Evolutionary conservation across 2,888 invertebrate genomes (phyloP), one percentile per base, ranked within the genome.

Genomic region (Andrena fulva): DNA sequence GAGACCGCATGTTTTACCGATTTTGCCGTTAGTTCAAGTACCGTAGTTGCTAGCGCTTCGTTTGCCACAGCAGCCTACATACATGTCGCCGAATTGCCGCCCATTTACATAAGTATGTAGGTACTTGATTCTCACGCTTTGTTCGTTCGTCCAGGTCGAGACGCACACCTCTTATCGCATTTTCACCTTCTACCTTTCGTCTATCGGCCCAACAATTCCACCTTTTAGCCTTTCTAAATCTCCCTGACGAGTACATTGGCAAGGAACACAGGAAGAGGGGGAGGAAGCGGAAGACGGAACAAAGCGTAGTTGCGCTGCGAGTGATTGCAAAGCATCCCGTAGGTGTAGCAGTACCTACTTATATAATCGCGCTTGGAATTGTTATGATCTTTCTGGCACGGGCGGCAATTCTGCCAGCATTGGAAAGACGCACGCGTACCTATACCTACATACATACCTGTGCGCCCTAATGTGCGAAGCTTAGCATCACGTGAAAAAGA

Each of bases 381-480:
- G 42, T 12, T 5, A 16, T 1, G 42, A 16, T 16, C 42, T 16
- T 16, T 42, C 42, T 4, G 12, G 12, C 35, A 10, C 10, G 70
- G 73, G 81, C 74, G 81, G 79, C 74, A 79, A 74, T 74, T 79
- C 74, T 70, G 74, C 2, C 54, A 42, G 16, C 42, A 42, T 63
- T 70, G 70, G 64, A 80, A 50, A 78, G n/a, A 76, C 52, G 62
- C 81, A 66, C 70, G 70, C 52, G 64, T 60, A 42, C 42, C 42
- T 42, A 16, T 42, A 42, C 42, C 42, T 42, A 42, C 42, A 42
- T 16, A 16, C 42, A 42, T 42, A 42, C 16, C 42, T 42, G 42
- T 42, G 42, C 42, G 42, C 20, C 52, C 52, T 20, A 48, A n/a
- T 68, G 16, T 59, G 24, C 50, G 33, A 71, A 50, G 80, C 80